Percentiles rank a stretch among this genome's conserved stretches.
Conservation (phyloP, 2,797 vertebrate genomes). For the Antennarius maculatus region DNA sequence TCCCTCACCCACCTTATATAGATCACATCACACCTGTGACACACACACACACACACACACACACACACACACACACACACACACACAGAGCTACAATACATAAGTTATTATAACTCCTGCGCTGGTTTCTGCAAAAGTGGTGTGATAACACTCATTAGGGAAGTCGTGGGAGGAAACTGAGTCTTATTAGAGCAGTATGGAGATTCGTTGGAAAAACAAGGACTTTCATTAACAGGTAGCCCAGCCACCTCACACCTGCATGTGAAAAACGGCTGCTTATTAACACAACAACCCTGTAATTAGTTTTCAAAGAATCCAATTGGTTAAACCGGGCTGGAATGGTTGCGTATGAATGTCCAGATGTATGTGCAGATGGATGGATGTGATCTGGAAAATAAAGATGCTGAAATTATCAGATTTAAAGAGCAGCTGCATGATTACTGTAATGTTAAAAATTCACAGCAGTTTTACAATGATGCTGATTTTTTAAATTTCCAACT, state of each 20-base stretch:
- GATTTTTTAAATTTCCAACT: background rate
- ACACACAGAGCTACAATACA: slow-evolving; percentile 33
- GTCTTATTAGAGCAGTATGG: slow-evolving; percentile 76
- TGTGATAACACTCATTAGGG: slow-evolving; percentile 85
- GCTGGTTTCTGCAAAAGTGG: slow-evolving; percentile 66
- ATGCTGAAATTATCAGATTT: background rate
- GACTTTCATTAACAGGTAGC: slow-evolving; percentile 77
- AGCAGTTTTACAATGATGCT: background rate
- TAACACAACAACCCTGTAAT: slow-evolving; percentile 73
- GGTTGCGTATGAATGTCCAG: slow-evolving; percentile 31
- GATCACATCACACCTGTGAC: slow-evolving; percentile 57
- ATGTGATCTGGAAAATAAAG: background rate
- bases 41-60: background rate
- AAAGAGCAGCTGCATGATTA: background rate
- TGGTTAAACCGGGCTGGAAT: slow-evolving; percentile 49
- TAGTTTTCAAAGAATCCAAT: slow-evolving; percentile 51
- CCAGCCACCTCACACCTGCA: slow-evolving; percentile 66
- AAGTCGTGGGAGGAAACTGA: slow-evolving; percentile 78
- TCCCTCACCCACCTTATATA: slow-evolving; percentile 42
- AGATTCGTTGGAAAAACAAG: slow-evolving; percentile 78
- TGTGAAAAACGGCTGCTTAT: slow-evolving; percentile 67
- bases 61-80: slow-evolving; percentile 21
- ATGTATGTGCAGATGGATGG: slow-evolving; percentile 13
- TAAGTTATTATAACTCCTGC: slow-evolving; percentile 76
- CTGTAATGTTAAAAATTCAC: slow-evolving; percentile 6